These are phyloP conservation scores for Campoletis raptor DNA, from an alignment of 2,888 invertebrate species.

Conservation along the genomic window DNA sequence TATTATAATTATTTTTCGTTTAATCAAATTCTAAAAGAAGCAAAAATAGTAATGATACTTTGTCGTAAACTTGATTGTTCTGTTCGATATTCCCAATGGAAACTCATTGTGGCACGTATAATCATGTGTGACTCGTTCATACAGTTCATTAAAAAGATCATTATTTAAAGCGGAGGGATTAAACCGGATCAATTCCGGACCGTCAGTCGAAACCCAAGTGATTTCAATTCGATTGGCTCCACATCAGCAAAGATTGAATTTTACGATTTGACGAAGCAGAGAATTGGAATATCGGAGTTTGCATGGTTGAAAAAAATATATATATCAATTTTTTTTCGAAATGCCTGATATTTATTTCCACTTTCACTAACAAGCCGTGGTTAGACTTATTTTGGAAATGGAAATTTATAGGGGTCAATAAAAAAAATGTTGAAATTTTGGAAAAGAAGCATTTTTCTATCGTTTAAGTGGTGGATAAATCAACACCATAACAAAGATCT, in stretches of 20 bases:
- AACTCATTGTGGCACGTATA: not conserved
- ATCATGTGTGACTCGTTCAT: not conserved
- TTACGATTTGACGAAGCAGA: not conserved
- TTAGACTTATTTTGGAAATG: not conserved
- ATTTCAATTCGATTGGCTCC: constrained; percentile 81
- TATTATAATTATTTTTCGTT: not conserved
- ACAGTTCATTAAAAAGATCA: constrained; percentile 79
- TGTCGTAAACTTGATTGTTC: not conserved
- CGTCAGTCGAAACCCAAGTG: constrained; percentile 82
- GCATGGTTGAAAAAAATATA: not conserved
- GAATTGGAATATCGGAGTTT: not conserved
- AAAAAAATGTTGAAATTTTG: too few relatives aligned
- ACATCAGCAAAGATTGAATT: constrained; percentile 2
- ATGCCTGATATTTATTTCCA: not conserved
- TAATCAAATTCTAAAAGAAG: not conserved
- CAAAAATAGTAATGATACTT: not conserved
- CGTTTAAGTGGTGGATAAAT: not conserved
- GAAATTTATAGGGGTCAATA: not conserved
- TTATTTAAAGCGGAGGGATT: constrained; percentile 82
- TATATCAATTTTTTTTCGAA: not conserved
- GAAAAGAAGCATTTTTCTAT: not conserved
- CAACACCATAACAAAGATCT: not conserved
- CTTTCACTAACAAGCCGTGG: not conserved
- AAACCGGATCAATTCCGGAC: constrained; percentile 81
- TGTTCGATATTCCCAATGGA: not conserved